Percentiles rank a stretch among this genome's conserved stretches.
These are phyloP conservation scores for Chaenogobius annularis DNA, from an alignment of 2,113 vertebrate genomes.

Conservation along the genomic window DNA sequence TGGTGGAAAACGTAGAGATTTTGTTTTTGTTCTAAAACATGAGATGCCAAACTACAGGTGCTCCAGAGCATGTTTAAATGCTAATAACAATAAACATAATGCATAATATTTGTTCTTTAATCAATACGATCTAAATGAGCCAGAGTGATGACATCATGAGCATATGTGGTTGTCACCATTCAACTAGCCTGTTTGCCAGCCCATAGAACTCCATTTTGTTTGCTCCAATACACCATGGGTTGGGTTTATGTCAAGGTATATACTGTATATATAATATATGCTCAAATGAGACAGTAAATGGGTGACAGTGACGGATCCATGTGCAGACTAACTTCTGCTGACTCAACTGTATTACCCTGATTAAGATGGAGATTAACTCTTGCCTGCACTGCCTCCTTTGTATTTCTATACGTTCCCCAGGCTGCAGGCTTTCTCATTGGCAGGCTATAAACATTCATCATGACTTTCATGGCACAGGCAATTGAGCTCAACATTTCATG, in stretches of 20 bases:
- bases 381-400: neutral
- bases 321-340: conserved; percentile 6
- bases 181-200: neutral
- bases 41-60: too few relatives aligned
- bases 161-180: neutral
- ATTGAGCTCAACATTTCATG: conserved; percentile 5
- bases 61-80: too few relatives aligned
- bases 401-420: conserved; percentile 32
- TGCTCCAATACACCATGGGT: neutral
- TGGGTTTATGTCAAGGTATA: neutral
- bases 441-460: neutral
- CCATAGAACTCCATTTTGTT: neutral
- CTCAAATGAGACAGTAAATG: conserved; percentile 11
- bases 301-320: conserved; percentile 2
- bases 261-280: neutral
- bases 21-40: too few relatives aligned
- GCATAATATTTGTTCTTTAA: too few relatives aligned
- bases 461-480: neutral
- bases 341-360: conserved; percentile 21
- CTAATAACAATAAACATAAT: too few relatives aligned
- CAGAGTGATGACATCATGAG: too few relatives aligned
- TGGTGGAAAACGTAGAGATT: too few relatives aligned
- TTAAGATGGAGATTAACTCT: conserved; percentile 21
- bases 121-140: too few relatives aligned
- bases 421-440: conserved; percentile 19